These are phyloP conservation scores for Noturus placidus DNA, from an alignment of 2,113 vertebrate genomes.

Conservation along the genomic window DNA sequence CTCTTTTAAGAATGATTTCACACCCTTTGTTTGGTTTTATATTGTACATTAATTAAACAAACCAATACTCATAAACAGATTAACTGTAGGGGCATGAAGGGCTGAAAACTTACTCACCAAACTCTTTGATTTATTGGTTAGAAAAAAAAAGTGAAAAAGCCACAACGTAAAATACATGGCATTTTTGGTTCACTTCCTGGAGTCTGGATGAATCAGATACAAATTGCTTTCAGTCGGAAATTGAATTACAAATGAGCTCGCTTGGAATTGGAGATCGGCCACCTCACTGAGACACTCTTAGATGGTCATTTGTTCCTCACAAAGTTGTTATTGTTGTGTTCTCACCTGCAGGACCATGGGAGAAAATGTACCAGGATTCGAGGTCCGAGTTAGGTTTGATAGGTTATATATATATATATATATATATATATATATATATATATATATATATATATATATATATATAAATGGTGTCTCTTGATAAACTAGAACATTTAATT, in stretches of 20 bases:
- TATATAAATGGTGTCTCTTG: no score
- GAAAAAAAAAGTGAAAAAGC: not conserved
- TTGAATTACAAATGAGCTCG: not conserved
- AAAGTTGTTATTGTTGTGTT: not conserved
- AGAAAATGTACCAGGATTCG: not conserved
- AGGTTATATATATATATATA: not conserved
- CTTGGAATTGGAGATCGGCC: not conserved
- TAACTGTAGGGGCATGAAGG: not conserved
- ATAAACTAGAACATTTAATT: not conserved
- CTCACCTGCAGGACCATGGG: not conserved
- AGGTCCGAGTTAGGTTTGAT: not conserved
- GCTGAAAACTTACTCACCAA: not conserved
- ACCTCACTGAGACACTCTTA: not conserved
- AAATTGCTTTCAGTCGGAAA: not conserved
- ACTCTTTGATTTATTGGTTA: not conserved
- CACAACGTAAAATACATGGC: not conserved
- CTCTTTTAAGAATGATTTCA: not conserved
- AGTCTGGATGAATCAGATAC: not conserved
- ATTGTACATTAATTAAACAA: not conserved
- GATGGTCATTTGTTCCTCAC: not conserved
- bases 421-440: no score
- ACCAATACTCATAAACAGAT: not conserved
- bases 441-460: no score
- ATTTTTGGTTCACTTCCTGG: not conserved
- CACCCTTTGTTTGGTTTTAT: not conserved